These are phyloP conservation scores for Brachionus rubens DNA, from an alignment of 1,140 invertebrate species.

Conservation along the genomic window DNA sequence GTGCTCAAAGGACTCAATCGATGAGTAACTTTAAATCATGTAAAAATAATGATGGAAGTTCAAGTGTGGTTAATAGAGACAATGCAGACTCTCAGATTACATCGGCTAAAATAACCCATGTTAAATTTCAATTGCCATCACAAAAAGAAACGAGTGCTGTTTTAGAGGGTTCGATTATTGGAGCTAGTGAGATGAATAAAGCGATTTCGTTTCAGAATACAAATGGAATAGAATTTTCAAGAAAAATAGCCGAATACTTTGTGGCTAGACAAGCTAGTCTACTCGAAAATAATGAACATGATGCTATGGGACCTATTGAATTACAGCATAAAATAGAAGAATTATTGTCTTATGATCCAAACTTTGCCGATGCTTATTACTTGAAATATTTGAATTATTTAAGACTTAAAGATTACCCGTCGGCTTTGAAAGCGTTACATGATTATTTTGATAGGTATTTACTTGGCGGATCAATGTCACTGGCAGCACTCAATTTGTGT, in stretches of 20 bases:
- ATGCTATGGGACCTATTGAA: slow-evolving; percentile 21
- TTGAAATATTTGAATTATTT: slow-evolving; percentile 40
- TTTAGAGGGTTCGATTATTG: slow-evolving; percentile 3
- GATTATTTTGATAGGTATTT: slow-evolving; percentile 41
- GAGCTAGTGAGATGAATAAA: slow-evolving; percentile 22
- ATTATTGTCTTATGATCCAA: slow-evolving; percentile 24
- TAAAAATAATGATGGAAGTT: neutral
- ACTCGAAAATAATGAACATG: slow-evolving; percentile 37
- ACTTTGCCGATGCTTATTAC: slow-evolving; percentile 45
- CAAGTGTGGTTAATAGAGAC: neutral
- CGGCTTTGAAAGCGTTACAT: slow-evolving; percentile 35
- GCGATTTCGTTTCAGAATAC: neutral
- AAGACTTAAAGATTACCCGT: slow-evolving; percentile 23
- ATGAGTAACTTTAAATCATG: slow-evolving; percentile 13
- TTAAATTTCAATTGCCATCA: slow-evolving; percentile 5
- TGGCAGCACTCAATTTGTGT: slow-evolving; percentile 33
- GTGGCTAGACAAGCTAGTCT: slow-evolving; percentile 33
- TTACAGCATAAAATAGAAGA: slow-evolving; percentile 35
- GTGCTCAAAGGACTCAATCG: slow-evolving; percentile 42
- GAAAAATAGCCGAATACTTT: slow-evolving; percentile 40
- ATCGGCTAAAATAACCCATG: neutral
- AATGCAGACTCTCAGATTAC: neutral
- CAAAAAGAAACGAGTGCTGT: slow-evolving; percentile 20
- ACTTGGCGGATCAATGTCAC: neutral
- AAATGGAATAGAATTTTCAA: slow-evolving; percentile 25